Evolutionary conservation across 2,888 invertebrate genomes (phyloP).

Genomic region (Theretra japonica): DNA sequence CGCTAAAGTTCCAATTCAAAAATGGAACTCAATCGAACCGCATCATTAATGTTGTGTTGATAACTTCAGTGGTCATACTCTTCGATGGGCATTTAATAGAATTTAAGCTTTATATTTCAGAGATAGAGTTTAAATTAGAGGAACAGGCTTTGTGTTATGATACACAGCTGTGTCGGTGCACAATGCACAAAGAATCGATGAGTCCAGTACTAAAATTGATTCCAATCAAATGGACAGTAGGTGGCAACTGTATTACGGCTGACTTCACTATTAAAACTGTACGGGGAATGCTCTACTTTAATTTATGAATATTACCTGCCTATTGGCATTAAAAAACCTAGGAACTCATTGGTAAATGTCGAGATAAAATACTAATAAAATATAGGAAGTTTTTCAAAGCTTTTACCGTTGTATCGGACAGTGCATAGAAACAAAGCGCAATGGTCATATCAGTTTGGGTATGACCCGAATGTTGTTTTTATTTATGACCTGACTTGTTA

Average conservation of each 20-base stretch:
- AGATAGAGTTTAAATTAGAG: conserved; percentile 33
- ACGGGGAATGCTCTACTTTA: not conserved
- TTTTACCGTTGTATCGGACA: too few species aligned
- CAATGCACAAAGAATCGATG: conserved; percentile 69
- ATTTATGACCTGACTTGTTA: too few species aligned
- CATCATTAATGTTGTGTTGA: not conserved
- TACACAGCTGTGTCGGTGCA: conserved; percentile 45
- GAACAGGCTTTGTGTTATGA: conserved; percentile 4
- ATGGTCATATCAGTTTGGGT: too few species aligned
- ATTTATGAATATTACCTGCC: not conserved
- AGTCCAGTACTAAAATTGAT: conserved; percentile 70
- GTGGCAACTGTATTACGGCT: conserved; percentile 66
- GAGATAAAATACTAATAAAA: too few species aligned
- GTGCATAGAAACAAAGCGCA: too few species aligned
- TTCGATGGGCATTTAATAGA: conserved; percentile 17
- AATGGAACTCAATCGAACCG: not conserved
- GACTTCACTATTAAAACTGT: not conserved
- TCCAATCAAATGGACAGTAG: conserved; percentile 78
- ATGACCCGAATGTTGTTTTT: too few species aligned
- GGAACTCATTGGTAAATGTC: too few species aligned
- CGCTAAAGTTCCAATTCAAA: conserved; percentile 15
- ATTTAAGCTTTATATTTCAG: not conserved
- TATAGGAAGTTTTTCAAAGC: too few species aligned
- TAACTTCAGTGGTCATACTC: conserved; percentile 13
- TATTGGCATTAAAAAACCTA: not conserved